These are phyloP conservation scores for Drosophila rhopaloa DNA, from an alignment of 1,140 invertebrate genomes.

Conservation along the genomic window DNA sequence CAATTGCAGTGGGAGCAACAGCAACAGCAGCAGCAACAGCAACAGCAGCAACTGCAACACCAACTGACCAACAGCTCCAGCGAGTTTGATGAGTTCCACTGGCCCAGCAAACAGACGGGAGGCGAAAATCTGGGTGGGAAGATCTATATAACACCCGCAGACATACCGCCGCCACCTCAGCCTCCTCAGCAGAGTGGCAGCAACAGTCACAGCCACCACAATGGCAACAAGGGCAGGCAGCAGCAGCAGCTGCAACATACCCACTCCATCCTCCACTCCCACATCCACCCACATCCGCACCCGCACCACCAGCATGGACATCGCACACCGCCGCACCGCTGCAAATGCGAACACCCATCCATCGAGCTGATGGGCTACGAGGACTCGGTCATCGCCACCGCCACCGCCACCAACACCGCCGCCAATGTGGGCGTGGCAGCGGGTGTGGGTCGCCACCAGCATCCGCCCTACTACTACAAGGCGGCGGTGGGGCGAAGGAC, in stretches of 20 bases:
- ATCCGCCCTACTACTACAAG: slow-evolving; percentile 75
- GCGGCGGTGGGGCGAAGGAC: slow-evolving; percentile 46
- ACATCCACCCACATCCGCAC: slow-evolving; percentile 41
- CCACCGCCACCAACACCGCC: slow-evolving; percentile 47
- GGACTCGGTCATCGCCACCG: slow-evolving; percentile 52
- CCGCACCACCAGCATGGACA: slow-evolving; percentile 61
- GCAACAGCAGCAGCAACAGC: slow-evolving; percentile 51
- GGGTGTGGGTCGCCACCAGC: slow-evolving; percentile 60
- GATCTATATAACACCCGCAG: slow-evolving; percentile 81
- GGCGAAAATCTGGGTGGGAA: slow-evolving; percentile 49
- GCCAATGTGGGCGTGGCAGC: slow-evolving; percentile 31
- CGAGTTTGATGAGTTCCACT: slow-evolving; percentile 77
- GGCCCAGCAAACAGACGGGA: slow-evolving; percentile 66
- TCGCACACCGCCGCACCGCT: slow-evolving; percentile 68
- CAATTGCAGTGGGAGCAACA: slow-evolving; percentile 54
- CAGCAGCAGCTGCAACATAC: slow-evolving; percentile 33
- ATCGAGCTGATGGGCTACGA: slow-evolving; percentile 74
- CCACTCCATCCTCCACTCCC: slow-evolving; percentile 23
- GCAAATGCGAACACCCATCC: slow-evolving; percentile 76
- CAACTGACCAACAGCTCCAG: slow-evolving; percentile 68
- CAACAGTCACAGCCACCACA: slow-evolving; percentile 46
- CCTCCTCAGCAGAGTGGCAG: slow-evolving; percentile 57
- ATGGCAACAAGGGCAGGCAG: slow-evolving; percentile 38
- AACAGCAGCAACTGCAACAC: slow-evolving; percentile 60
- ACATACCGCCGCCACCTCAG: slow-evolving; percentile 77